A percentile compares a stretch with the other conserved stretches of the same genome.
phyloP scores from a whole-genome alignment of 2,797 vertebrate species.

The Triplophysa yarkandensis region DNA sequence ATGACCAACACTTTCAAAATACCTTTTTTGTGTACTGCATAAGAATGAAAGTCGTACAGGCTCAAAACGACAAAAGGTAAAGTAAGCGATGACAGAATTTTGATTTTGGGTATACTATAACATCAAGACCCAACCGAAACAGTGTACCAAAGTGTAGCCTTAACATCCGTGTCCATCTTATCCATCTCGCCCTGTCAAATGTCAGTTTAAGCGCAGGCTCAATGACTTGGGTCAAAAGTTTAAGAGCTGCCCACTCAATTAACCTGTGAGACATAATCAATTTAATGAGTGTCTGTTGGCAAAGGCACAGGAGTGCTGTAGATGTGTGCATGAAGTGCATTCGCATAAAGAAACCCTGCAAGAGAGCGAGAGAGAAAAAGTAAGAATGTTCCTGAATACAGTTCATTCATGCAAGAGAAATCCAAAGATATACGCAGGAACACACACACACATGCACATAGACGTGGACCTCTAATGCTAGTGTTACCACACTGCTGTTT shows the following conservation, averaged over 20 bases:
- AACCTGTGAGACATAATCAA: slow-evolving; percentile 18
- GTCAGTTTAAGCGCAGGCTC: slow-evolving; percentile 8
- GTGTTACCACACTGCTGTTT: slow-evolving; percentile 29
- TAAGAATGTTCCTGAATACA: slow-evolving; percentile 28
- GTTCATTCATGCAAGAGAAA: slow-evolving; percentile 42
- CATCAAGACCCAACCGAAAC: background rate
- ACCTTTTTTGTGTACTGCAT: no score
- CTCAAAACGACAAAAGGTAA: no score
- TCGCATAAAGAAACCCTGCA: background rate
- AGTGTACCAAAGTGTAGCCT: background rate
- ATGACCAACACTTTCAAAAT: no score
- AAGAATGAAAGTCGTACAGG: no score
- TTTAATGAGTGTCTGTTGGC: slow-evolving; percentile 24
- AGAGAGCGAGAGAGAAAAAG: slow-evolving; percentile 19
- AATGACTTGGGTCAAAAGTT: slow-evolving; percentile 23
- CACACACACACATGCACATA: background rate
- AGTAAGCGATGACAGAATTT: background rate
- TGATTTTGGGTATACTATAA: background rate
- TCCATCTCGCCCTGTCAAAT: background rate
- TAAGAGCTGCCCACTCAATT: slow-evolving; percentile 32
- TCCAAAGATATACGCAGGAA: slow-evolving; percentile 1
- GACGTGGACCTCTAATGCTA: background rate
- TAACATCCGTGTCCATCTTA: background rate
- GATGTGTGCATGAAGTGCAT: slow-evolving; percentile 33
- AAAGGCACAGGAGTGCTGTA: slow-evolving; percentile 14